Conservation (phyloP, 2,113 vertebrate species). For the Ophiodon elongatus region DNA sequence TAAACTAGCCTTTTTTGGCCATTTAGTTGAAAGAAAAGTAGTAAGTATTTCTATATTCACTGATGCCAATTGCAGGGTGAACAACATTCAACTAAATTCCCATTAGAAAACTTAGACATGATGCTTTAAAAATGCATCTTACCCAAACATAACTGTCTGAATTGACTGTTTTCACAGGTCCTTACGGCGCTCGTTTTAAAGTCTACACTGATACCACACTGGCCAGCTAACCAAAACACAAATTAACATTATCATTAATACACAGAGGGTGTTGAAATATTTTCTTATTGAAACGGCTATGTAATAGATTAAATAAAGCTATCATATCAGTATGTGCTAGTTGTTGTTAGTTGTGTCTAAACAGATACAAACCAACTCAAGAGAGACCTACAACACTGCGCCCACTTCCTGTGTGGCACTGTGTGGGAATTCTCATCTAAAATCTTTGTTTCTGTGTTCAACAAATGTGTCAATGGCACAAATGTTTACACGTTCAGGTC, state of each 20-base stretch:
- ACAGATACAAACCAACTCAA: background rate
- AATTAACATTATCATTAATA: conserved; percentile 2
- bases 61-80: background rate
- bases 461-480: background rate
- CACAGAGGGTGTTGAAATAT: background rate
- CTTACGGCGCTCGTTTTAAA: background rate
- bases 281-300: background rate
- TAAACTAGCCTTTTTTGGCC: background rate
- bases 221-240: background rate
- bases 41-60: background rate
- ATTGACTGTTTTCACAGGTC: background rate
- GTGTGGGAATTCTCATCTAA: background rate
- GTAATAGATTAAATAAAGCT: background rate
- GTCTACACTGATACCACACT: background rate
- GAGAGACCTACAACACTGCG: background rate
- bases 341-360: conserved; percentile 6
- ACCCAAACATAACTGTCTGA: background rate
- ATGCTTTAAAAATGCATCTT: background rate
- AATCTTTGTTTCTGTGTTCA: background rate
- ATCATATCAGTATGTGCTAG: background rate
- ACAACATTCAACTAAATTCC: background rate
- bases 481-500: background rate
- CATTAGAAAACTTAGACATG: background rate
- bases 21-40: too few species aligned
- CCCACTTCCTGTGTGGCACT: background rate